Percentiles rank a stretch among this genome's conserved stretches.
phyloP scores from a whole-genome alignment of 1,140 invertebrate species.

The Lordiphosa mommai region DNA sequence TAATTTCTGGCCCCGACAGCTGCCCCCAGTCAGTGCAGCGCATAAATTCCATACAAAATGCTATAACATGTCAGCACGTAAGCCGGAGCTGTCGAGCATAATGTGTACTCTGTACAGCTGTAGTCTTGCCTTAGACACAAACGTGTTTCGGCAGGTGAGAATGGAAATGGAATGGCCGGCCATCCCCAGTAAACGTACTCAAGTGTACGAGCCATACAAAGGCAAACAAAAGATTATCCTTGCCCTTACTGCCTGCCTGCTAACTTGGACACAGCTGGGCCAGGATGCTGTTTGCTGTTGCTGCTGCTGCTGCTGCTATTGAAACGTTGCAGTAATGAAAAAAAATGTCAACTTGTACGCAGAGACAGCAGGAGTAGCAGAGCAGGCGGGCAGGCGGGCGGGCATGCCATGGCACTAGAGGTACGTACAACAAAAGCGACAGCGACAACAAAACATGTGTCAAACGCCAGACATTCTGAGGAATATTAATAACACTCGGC shows the following conservation, averaged over 20 bases:
- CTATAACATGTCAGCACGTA: conserved; percentile 44
- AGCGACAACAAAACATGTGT: conserved; percentile 72
- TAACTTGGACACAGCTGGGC: conserved; percentile 23
- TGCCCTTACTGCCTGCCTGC: conserved; percentile 52
- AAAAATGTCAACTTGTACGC: conserved; percentile 67
- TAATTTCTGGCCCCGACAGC: conserved; percentile 41
- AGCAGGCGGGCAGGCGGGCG: conserved; percentile 3
- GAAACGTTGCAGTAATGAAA: conserved; percentile 74
- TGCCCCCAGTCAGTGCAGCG: conserved; percentile 24
- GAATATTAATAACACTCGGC: conserved; percentile 74
- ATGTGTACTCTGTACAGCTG: conserved; percentile 17
- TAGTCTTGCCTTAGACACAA: conserved; percentile 19
- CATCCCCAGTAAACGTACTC: conserved; percentile 24
- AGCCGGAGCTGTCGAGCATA: conserved; percentile 35
- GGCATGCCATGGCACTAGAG: conserved; percentile 12
- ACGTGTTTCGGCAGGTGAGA: conserved; percentile 26
- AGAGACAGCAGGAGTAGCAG: conserved; percentile 15
- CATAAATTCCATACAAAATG: conserved; percentile 64
- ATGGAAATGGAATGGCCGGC: neutral
- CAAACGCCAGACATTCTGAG: conserved; percentile 74
- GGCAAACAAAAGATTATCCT: conserved; percentile 74
- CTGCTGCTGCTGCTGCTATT: conserved; percentile 47
- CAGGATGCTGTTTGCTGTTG: conserved; percentile 8
- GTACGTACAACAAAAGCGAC: conserved; percentile 50
- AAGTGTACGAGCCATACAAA: conserved; percentile 46